These are phyloP conservation scores for Gymnocypris eckloni DNA, from an alignment of 2,797 vertebrate genomes.

Conservation along the genomic window DNA sequence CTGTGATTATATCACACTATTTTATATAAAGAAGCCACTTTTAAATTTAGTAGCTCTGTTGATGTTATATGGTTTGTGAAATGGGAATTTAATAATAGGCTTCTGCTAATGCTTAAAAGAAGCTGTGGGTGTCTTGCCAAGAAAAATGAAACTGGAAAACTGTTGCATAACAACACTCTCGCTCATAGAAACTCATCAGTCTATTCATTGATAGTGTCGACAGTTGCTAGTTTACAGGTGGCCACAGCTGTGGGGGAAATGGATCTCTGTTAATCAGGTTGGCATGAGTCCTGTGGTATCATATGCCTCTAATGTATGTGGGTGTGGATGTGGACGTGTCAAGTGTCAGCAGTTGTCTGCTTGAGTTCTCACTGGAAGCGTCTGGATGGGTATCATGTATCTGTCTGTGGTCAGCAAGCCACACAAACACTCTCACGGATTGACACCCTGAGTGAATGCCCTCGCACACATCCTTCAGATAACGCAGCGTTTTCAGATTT, in stretches of 20 bases:
- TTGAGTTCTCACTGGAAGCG: slow-evolving; percentile 35
- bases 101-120: slow-evolving; percentile 35
- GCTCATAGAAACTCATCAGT: slow-evolving; percentile 16
- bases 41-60: slow-evolving; percentile 10
- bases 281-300: slow-evolving; percentile 40
- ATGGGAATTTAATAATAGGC: slow-evolving; percentile 31
- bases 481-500: slow-evolving; percentile 22
- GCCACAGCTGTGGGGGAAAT: slow-evolving; percentile 53
- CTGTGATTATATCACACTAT: background rate
- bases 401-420: slow-evolving; percentile 41
- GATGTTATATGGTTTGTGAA: slow-evolving; percentile 26
- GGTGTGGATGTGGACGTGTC: slow-evolving; percentile 51
- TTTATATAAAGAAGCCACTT: background rate
- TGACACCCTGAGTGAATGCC: background rate
- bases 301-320: slow-evolving; percentile 51
- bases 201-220: slow-evolving; percentile 30
- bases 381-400: slow-evolving; percentile 43
- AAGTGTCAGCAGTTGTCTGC: slow-evolving; percentile 49
- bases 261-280: slow-evolving; percentile 48
- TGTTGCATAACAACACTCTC: slow-evolving; percentile 24
- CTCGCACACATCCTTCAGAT: slow-evolving; percentile 19
- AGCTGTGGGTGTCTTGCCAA: slow-evolving; percentile 27
- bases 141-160: slow-evolving; percentile 33
- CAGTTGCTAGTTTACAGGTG: slow-evolving; percentile 55
- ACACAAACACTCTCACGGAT: slow-evolving; percentile 27